Percentiles rank a stretch among this genome's conserved stretches.
Evolutionary conservation across 2,888 invertebrate species (phyloP).

Genomic region (Himalopsyche anomala): DNA sequence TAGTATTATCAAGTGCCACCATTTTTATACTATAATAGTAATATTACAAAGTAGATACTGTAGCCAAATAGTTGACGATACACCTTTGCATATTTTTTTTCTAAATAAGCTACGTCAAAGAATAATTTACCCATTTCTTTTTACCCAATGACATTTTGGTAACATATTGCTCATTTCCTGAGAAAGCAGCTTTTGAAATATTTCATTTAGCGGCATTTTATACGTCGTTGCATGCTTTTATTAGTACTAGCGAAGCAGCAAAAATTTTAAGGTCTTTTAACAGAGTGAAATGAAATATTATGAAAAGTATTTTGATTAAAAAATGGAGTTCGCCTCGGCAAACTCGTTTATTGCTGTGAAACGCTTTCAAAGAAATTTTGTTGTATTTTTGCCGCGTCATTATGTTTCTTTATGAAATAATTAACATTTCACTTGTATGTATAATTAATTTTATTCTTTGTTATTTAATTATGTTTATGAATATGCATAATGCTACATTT

Average conservation of each 20-base stretch:
- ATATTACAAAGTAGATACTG: too few species aligned
- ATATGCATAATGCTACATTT: too few species aligned
- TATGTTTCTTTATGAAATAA: too few species aligned
- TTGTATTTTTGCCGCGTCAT: too few species aligned
- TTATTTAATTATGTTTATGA: too few species aligned
- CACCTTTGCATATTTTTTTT: neutral
- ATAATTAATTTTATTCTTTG: too few species aligned
- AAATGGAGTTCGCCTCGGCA: neutral
- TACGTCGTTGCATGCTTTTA: neutral
- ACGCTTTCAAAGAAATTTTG: too few species aligned
- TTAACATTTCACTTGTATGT: too few species aligned
- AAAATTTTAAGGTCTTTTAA: slow-evolving; percentile 10
- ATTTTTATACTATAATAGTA: too few species aligned
- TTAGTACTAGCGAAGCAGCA: neutral
- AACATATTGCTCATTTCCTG: slow-evolving; percentile 22
- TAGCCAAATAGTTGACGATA: too few species aligned
- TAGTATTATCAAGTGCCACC: too few species aligned
- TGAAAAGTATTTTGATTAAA: slow-evolving; percentile 24
- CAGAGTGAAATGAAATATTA: neutral
- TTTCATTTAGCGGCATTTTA: slow-evolving; percentile 25
- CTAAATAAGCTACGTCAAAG: neutral
- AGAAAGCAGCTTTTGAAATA: slow-evolving; percentile 1
- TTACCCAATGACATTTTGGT: neutral
- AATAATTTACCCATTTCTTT: slow-evolving; percentile 11
- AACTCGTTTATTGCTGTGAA: neutral